Conservation (phyloP, 37 sponge, comb jelly and placozoan genomes). For the Corticium candelabrum region DNA sequence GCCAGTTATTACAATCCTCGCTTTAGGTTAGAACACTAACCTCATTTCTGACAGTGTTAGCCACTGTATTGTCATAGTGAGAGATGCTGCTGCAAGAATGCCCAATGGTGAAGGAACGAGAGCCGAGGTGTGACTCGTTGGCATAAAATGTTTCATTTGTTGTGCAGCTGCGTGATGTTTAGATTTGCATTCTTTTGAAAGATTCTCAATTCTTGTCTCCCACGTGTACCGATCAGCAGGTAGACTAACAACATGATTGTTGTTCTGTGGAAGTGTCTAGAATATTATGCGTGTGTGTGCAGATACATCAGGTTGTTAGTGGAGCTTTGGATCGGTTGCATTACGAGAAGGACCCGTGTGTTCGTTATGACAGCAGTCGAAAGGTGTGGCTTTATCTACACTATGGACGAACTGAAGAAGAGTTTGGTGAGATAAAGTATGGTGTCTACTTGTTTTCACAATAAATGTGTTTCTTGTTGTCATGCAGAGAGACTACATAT, state of each 20-base stretch:
- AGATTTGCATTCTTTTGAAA: conserved; percentile 12
- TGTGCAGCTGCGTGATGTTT: background rate
- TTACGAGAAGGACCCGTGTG: conserved; percentile 95
- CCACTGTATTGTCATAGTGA: conserved; percentile 19
- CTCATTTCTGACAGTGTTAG: background rate
- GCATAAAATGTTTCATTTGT: background rate
- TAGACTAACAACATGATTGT: background rate
- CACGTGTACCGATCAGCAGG: background rate
- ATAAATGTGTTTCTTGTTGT: no score
- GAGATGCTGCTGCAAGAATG: conserved; percentile 78
- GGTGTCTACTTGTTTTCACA: no score
- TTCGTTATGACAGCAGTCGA: conserved; percentile 67
- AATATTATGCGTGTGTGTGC: background rate
- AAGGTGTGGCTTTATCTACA: conserved; percentile 92
- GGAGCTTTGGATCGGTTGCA: conserved; percentile 90
- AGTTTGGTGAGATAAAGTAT: conserved; percentile 50
- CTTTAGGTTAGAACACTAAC: conserved; percentile 46
- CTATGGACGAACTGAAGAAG: conserved; percentile 64
- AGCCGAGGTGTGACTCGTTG: conserved; percentile 50
- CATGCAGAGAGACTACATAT: no score
- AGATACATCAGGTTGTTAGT: conserved; percentile 80
- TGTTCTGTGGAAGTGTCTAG: background rate
- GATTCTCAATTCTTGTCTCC: conserved; percentile 13
- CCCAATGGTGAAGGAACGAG: conserved; percentile 88
- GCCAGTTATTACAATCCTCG: conserved; percentile 79